phyloP scores from a whole-genome alignment of 2,113 vertebrate genomes.

The Colaptes auratus region DNA sequence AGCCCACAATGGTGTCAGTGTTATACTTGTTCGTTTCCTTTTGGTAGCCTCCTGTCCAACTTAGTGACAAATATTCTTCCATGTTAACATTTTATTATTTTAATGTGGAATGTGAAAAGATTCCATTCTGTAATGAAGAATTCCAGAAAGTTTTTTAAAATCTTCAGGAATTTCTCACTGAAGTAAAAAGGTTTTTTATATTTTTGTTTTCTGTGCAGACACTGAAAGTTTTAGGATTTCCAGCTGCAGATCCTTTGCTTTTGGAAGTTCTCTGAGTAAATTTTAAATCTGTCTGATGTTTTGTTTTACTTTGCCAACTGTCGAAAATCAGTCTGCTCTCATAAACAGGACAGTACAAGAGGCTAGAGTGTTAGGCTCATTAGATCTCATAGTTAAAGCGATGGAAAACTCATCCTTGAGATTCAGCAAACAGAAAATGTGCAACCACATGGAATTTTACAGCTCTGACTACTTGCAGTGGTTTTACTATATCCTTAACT shows the following conservation, averaged over 20 bases:
- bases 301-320: conserved; percentile 6
- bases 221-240: background rate
- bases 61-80: background rate
- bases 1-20: background rate
- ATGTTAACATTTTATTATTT: background rate
- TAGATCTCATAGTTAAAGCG: background rate
- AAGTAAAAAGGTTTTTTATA: background rate
- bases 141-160: background rate
- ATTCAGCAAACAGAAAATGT: background rate
- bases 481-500: conserved; percentile 29
- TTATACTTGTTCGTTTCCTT: background rate
- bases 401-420: conserved; percentile 20
- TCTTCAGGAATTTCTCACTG: background rate
- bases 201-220: background rate
- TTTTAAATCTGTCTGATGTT: conserved; percentile 2
- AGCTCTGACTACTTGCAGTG: background rate
- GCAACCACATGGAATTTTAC: background rate
- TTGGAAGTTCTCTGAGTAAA: background rate
- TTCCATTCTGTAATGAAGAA: background rate
- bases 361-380: background rate
- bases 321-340: conserved; percentile 4
- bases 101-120: background rate
- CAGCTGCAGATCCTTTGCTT: background rate
- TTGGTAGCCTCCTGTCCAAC: accelerated
- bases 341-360: background rate